Base-by-base conservation (phyloP, 2,113 vertebrate genomes). In the Cottus gobio region DNA sequence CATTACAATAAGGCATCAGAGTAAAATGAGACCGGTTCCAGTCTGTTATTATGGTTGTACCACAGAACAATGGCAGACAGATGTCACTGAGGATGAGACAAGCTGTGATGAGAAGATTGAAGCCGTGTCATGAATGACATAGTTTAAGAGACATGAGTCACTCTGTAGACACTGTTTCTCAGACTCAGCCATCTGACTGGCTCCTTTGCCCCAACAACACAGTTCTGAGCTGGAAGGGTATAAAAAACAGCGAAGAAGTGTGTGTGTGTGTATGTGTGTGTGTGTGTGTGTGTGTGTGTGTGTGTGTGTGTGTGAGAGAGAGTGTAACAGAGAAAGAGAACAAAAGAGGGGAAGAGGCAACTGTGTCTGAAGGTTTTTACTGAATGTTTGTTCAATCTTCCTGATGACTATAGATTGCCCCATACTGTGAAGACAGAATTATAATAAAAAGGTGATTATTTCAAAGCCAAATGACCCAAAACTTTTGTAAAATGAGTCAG, bases 61-160 rank as follows among this genome's bases (percentile, higher is more conserved):
- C 79, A 72, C 78, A 86, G 63, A 16, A 58, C 79, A 76, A 65
- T 75, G 75, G 74, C 85, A 89, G 87, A 85, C 88, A 85, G 82
- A 90, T 85, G 88, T 88, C 86, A 84, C 70, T 75, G 75, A 58
- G 56, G 85, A 70, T 78, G 86, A 90, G 84, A 87, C 75, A 24
- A 36, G 34, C 64, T 30, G 2, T 72, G 78, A 77, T 85, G 83
- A 90, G 80, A 36, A 28, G 60, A 74, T 20, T 83, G 66, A 89
- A 80, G 77, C 22, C 8, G 50, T 68, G 76, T 85, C 77, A 78
- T 82, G 65, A 87, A 78, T 75, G 83, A 77, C 82, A 77, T 2
- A 39, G 83, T 78, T 66, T 48, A 52, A 69, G 75, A 89, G 78
- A 74, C 80, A 5, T 88, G 88, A 91, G 57, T 92, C 91, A 92